A percentile compares a stretch with the other conserved stretches of the same genome.
phyloP scores from a whole-genome alignment of 2,888 invertebrate species.

The Poecilobothrus nobilitatus region DNA sequence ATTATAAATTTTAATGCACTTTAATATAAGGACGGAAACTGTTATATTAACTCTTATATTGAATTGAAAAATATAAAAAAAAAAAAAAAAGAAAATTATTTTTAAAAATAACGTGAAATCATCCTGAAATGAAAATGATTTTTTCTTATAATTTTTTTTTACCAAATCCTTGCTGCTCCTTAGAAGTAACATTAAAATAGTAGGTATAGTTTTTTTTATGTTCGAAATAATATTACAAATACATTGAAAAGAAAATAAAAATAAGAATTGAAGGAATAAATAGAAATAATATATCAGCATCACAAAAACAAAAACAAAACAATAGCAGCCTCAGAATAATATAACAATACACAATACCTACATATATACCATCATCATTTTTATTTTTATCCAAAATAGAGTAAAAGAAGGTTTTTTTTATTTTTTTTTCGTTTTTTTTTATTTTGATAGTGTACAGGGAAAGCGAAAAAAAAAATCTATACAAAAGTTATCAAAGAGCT shows the following conservation, averaged over 20 bases:
- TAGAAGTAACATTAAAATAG: background rate
- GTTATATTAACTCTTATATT: too few relatives aligned
- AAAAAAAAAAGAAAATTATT: background rate
- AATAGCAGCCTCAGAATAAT: too few relatives aligned
- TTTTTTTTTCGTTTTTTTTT: background rate
- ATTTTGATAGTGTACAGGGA: background rate
- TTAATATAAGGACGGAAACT: too few relatives aligned
- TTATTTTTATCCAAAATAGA: too few relatives aligned
- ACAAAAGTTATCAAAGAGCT: background rate
- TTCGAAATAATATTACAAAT: background rate
- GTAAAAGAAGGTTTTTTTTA: too few relatives aligned
- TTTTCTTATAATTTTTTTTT: background rate
- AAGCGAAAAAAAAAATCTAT: background rate
- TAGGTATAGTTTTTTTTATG: background rate
- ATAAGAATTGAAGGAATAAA: background rate
- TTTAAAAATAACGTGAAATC: background rate
- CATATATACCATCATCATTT: background rate
- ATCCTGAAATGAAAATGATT: background rate
- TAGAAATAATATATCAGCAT: background rate
- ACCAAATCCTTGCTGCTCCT: background rate
- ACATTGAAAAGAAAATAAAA: background rate
- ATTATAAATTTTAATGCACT: too few relatives aligned
- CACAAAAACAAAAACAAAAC: background rate
- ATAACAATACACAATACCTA: too few relatives aligned
- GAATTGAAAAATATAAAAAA: too few relatives aligned